Conservation (phyloP, 1,140 invertebrate species). For the Microplitis demolitor region DNA sequence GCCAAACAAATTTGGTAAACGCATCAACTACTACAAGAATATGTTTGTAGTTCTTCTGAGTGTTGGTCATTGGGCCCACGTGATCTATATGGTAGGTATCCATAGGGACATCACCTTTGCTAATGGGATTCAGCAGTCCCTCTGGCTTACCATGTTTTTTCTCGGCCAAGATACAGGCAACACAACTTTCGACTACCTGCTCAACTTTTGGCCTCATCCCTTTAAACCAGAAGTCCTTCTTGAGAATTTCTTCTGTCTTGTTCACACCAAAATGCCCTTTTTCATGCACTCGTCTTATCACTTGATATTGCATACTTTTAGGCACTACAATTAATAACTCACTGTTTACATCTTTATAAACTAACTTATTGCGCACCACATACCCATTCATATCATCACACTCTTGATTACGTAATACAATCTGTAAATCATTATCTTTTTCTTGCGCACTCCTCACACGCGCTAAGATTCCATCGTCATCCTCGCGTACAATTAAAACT, state of each 20-base stretch:
- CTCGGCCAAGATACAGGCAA: slow-evolving; percentile 42
- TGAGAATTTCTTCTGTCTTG: slow-evolving; percentile 45
- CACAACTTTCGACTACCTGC: slow-evolving; percentile 42
- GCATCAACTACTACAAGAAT: slow-evolving; percentile 48
- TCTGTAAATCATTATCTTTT: slow-evolving; percentile 3
- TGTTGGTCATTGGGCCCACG: slow-evolving; percentile 41
- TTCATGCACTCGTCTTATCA: slow-evolving; percentile 35
- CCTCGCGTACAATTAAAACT: background rate
- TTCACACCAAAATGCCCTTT: slow-evolving; percentile 47
- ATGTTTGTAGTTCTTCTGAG: slow-evolving; percentile 53
- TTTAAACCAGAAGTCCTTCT: slow-evolving; percentile 16
- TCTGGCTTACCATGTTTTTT: slow-evolving; percentile 32
- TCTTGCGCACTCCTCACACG: slow-evolving; percentile 20
- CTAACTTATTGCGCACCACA: background rate
- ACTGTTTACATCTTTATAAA: slow-evolving; percentile 14
- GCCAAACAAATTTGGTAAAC: slow-evolving; percentile 54
- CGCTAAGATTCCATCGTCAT: slow-evolving; percentile 28
- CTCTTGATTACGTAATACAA: background rate
- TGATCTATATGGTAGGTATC: slow-evolving; percentile 33
- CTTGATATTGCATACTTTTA: slow-evolving; percentile 24
- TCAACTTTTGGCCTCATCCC: background rate
- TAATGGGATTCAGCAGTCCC: slow-evolving; percentile 39
- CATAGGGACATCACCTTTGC: slow-evolving; percentile 32
- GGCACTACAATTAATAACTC: slow-evolving; percentile 23
- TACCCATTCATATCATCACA: slow-evolving; percentile 1